Evolutionary conservation across 2,888 invertebrate species (phyloP).

Genomic region (Anthrax anthrax): DNA sequence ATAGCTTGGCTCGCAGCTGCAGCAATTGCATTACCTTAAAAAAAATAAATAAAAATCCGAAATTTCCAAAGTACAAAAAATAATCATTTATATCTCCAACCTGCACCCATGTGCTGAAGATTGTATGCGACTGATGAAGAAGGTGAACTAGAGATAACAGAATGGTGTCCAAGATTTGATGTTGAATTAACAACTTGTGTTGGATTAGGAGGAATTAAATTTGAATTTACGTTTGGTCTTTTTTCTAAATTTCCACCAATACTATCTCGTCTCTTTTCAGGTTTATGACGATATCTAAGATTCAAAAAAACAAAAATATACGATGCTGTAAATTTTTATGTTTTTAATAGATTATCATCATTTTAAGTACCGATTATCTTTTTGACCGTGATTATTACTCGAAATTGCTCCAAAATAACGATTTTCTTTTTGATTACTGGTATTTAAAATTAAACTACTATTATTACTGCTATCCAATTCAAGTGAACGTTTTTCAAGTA

Average conservation of each 20-base stretch:
- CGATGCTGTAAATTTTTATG: background rate
- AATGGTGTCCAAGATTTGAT: slow-evolving; percentile 20
- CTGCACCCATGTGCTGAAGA: slow-evolving; percentile 72
- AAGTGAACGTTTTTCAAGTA: slow-evolving; percentile 81
- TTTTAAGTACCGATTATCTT: slow-evolving; percentile 8
- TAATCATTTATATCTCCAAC: too few relatives aligned
- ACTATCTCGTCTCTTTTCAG: slow-evolving; percentile 64
- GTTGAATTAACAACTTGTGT: slow-evolving; percentile 17
- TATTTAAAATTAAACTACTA: slow-evolving; percentile 34
- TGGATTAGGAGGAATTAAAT: slow-evolving; percentile 6
- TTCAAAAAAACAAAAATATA: too few relatives aligned
- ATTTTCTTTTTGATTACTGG: slow-evolving; percentile 71
- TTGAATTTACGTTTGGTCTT: slow-evolving; percentile 24
- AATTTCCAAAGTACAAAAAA: background rate
- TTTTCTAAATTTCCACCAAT: slow-evolving; percentile 35
- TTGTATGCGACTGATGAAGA: slow-evolving; percentile 42
- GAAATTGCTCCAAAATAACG: slow-evolving; percentile 40
- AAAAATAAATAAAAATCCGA: background rate
- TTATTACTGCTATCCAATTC: slow-evolving; percentile 56
- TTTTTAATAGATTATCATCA: background rate
- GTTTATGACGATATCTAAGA: slow-evolving; percentile 47
- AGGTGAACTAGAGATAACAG: slow-evolving; percentile 21
- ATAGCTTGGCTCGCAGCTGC: slow-evolving; percentile 93
- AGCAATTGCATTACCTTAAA: slow-evolving; percentile 60
- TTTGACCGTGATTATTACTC: slow-evolving; percentile 17